Evolutionary conservation across 2,888 invertebrate species (phyloP), one percentile per base, ranked within the genome.

Genomic region (Agrenia bidenticulata): DNA sequence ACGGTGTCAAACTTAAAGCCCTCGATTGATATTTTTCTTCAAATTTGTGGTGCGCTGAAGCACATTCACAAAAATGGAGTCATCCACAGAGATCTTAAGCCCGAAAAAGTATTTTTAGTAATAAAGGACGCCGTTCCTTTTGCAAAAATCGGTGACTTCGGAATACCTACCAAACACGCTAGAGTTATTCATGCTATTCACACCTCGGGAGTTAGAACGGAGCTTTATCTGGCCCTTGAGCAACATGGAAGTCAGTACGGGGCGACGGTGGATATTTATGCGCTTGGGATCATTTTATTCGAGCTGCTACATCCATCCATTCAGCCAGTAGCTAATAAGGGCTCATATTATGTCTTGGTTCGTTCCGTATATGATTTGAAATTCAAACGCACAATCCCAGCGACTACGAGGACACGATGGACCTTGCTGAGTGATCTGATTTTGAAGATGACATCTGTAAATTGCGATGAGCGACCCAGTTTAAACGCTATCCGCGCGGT

Each of bases 81-180:
- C 2, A 23, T 51, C 21, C 51, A 51, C 24, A 19, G 51, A 23
- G 51, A 51, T 15, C 15, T 51, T 9, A 51, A 51, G 24, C 51
- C 51, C 15, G 51, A 51, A 19, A 55, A 32, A 7, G 27, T 55
- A 9, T 55, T 55, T 17, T 17, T 45, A 5, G 5, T n/a, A n/a
- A n/a, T n/a, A 4, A 5, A 45, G n/a, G 15, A n/a, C 4, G 45
- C 5, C 19, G 5, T 5, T 5, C 11, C 11, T 7, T 5, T 19
- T 17, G 45, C 15, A 9, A 24, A 55, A 17, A 55, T 55, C 24
- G 55, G 55, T 27, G 55, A 55, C 17, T 32, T 55, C 5, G 55
- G 55, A 32, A 32, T 55, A 2, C 27, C 55, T 2, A 55, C 55
- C 2, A 5, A 5, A 4, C 55, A 55, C 24, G n/a, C 4, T 2